Conservation (phyloP, 2,113 vertebrate genomes). For the Lagenorhynchus albirostris region DNA sequence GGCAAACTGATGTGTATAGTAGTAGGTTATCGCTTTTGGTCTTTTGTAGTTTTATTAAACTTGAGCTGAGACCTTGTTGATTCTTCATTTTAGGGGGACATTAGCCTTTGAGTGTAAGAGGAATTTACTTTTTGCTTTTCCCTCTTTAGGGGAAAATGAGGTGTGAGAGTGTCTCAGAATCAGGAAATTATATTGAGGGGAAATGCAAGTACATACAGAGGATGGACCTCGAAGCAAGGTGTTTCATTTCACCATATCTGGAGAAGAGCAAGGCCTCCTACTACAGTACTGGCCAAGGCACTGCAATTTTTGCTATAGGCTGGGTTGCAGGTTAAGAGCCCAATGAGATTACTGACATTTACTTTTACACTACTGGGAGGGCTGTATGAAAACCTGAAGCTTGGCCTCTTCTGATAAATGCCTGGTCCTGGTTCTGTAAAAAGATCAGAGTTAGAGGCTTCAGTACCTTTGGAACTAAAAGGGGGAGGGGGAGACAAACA, state of each 20-base stretch:
- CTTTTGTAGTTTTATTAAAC: slow-evolving; percentile 67
- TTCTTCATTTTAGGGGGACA: slow-evolving; percentile 3
- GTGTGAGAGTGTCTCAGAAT: not conserved
- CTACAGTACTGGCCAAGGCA: not conserved
- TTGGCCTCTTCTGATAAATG: not conserved
- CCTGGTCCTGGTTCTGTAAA: not conserved
- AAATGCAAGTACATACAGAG: not conserved
- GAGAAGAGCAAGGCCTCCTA: not conserved
- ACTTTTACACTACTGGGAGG: not conserved
- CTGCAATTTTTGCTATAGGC: not conserved
- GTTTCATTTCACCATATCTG: not conserved
- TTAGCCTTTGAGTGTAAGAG: not conserved
- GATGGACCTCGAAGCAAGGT: not conserved
- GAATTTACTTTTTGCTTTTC: not conserved
- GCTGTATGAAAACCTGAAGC: not conserved
- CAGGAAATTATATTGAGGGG: not conserved
- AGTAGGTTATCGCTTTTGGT: not conserved
- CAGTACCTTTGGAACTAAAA: not conserved
- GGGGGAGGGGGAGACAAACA: not conserved
- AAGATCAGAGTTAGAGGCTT: not conserved
- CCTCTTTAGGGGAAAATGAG: not conserved
- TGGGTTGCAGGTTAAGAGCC: not conserved
- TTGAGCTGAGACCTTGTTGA: slow-evolving; percentile 35
- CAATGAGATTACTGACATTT: not conserved
- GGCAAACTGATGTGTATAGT: not conserved